A percentile compares a stretch with the other conserved stretches of the same genome.
phyloP scores from a whole-genome alignment of 37 sponge, comb jelly and placozoan genomes.

The Diacarnus erythraeanus region DNA sequence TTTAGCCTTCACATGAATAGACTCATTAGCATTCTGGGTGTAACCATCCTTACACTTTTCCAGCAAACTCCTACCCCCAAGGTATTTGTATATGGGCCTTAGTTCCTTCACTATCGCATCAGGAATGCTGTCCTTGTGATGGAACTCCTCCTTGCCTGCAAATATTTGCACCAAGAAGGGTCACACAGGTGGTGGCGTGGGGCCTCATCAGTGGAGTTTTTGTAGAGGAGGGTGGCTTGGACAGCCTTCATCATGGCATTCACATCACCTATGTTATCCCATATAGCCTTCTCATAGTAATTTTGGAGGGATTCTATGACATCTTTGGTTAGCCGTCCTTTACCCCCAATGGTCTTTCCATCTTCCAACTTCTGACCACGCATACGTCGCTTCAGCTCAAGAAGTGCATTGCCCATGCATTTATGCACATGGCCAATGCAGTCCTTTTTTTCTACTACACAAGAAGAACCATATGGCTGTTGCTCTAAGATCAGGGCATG shows the following conservation, averaged over 20 bases:
- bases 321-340: no score
- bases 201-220: conserved; percentile 28
- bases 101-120: not conserved
- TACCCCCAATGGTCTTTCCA: not conserved
- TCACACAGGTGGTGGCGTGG: conserved; percentile 24
- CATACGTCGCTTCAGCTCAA: no score
- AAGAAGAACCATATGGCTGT: conserved; percentile 12
- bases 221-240: conserved; percentile 7
- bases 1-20: not conserved
- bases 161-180: conserved; percentile 30
- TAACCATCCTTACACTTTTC: not conserved
- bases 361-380: not conserved
- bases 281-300: not conserved
- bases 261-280: conserved; percentile 7
- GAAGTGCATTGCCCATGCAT: no score
- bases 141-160: not conserved
- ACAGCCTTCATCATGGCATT: conserved; percentile 25
- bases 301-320: not conserved
- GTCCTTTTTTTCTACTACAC: not conserved
- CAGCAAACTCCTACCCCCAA: not conserved
- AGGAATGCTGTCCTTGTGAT: conserved; percentile 6
- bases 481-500: not conserved
- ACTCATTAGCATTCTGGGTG: conserved; percentile 17
- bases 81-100: not conserved
- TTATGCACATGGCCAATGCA: not conserved